Evolutionary conservation across 2,113 vertebrate genomes (phyloP), one percentile per base, ranked within the genome.

Genomic region (Cacatua alba): DNA sequence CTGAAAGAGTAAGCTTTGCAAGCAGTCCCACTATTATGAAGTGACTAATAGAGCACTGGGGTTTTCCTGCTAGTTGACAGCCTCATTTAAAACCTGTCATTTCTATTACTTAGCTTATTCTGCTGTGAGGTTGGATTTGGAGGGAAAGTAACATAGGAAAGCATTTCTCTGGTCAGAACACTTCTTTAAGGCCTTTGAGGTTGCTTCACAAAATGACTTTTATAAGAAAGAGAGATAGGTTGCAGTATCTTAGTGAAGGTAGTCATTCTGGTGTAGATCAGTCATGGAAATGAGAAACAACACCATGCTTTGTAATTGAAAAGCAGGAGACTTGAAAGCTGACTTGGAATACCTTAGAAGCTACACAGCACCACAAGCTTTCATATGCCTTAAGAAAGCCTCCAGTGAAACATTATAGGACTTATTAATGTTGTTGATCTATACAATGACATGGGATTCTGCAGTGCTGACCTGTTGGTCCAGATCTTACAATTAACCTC

Each of bases 401-500:
- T 86, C 19, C 3, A 7, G 33, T 82, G 62, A 64, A 93, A 82
- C 1, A 1, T 51, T 63, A 41, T 3, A 60, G 46, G 39, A 68
- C 79, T 88, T 88, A 68, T 69, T 80, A 86, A 82, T 26, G 57
- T 28, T 88, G 43, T 82, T 88, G 46, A 72, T 86, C 33, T 88
- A 33, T 48, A 41, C 25, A 63, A 21, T 51, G 10, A 35, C 20
- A 23, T 18, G 12, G 15, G 13, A 41, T 72, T 82, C 48, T 86
- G 16, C 24, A 88, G 35, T 44, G 20, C 23, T 88, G 71, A 69
- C 49, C n/a, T 64, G 1, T 72, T 90, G 46, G 35, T 72, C 29
- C 60, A 87, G 37, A 72, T 68, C 57, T 85, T 64, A 78, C 87
- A 91, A 89, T 78, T 84, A 89, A 78, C 55, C 26, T 91, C 21